Conservation (phyloP, 2,797 vertebrate species). For the Enteromius afrohamiltoni region DNA sequence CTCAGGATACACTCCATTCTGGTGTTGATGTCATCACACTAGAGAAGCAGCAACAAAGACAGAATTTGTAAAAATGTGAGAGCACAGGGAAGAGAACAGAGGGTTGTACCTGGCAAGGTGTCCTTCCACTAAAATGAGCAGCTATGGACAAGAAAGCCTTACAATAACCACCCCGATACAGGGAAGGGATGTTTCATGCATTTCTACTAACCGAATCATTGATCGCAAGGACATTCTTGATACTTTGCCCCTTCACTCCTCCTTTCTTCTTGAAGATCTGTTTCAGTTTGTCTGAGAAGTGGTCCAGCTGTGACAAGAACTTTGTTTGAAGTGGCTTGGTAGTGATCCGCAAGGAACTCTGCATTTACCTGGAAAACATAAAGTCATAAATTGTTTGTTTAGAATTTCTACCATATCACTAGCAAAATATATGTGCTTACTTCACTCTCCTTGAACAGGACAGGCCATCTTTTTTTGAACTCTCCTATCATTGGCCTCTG, state of each 20-base stretch:
- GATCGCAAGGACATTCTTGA: constrained; percentile 26
- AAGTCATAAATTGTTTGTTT: neutral
- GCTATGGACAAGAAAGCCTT: too few relatives aligned
- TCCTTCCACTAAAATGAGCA: too few relatives aligned
- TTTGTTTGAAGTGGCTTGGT: constrained; percentile 35
- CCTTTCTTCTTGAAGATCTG: constrained; percentile 37
- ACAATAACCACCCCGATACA: too few relatives aligned
- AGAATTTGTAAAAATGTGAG: neutral
- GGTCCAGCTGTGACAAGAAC: constrained; percentile 32
- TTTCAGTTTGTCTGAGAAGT: constrained; percentile 34
- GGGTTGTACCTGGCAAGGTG: too few relatives aligned
- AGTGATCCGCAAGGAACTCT: constrained; percentile 38
- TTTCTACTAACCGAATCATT: constrained; percentile 38
- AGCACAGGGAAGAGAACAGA: too few relatives aligned
- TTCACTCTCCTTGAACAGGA: constrained; percentile 26
- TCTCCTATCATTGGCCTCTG: constrained; percentile 26
- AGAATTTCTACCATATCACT: neutral
- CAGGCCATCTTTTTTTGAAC: constrained; percentile 23
- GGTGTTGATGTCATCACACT: constrained; percentile 26
- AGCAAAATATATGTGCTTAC: neutral
- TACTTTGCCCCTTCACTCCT: constrained; percentile 40
- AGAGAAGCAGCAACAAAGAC: neutral
- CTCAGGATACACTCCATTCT: constrained; percentile 51
- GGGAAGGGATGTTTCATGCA: neutral
- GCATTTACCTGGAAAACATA: constrained; percentile 45